Conservation (phyloP, 2,888 invertebrate species). For the Cantharis lateralis region DNA sequence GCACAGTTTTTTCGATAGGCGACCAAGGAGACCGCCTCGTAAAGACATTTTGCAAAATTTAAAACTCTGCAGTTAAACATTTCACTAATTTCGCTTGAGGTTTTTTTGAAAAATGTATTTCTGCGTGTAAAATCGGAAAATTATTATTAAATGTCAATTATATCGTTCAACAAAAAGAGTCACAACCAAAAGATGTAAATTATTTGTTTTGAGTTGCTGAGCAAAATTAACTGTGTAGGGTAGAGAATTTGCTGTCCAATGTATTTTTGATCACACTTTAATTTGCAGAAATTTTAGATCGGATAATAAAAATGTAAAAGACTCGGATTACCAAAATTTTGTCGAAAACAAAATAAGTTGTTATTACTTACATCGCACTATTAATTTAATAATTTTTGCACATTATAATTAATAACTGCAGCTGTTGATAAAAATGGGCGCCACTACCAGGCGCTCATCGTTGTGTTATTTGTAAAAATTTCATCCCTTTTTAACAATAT, state of each 20-base stretch:
- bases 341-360: conserved; percentile 21
- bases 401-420: conserved; percentile 17
- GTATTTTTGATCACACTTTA: conserved; percentile 38
- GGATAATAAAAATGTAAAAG: neutral
- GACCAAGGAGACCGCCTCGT: neutral
- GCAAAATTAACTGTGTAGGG: conserved; percentile 50
- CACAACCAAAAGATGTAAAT: neutral
- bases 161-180: conserved; percentile 43
- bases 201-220: neutral
- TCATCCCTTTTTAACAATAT: conserved; percentile 26
- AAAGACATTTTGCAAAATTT: neutral
- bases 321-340: conserved; percentile 13
- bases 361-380: conserved; percentile 23
- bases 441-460: conserved; percentile 49
- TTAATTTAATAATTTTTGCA: conserved; percentile 23
- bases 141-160: conserved; percentile 55
- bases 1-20: neutral
- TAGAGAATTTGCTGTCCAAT: conserved; percentile 51
- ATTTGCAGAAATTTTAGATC: conserved; percentile 26
- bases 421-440: conserved; percentile 33
- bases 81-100: neutral
- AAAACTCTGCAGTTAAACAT: neutral
- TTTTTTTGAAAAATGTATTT: neutral
- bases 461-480: conserved; percentile 48
- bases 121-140: conserved; percentile 11